Evolutionary conservation across 2,797 vertebrate genomes (phyloP), one percentile per base, ranked within the genome.

Genomic region (Rhinella marina): DNA sequence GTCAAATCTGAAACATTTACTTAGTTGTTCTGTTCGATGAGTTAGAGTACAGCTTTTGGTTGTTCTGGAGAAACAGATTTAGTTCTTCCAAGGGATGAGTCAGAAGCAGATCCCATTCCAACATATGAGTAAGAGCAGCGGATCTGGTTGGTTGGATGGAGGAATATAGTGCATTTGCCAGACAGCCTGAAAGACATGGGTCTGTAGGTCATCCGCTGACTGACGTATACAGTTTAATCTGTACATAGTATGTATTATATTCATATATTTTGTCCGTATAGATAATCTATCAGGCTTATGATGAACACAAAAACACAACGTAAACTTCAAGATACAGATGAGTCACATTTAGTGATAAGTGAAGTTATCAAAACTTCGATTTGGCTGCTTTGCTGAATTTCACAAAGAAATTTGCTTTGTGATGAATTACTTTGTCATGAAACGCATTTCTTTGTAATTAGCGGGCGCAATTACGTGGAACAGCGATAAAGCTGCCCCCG

Each of bases 71-170:
- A 77, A 77, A 81, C 5, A 48, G 29, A 64, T 32, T 32, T 61
- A 23, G 56, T 61, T 80, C 27, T 81, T 41, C 59, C 32, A 62
- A n/a, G 79, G 10, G 29, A 62, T 64, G 79, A 48, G 29, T 81
- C 27, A 62, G 79, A 48, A 48, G 9, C n/a, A 54, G 21, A 77
- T 77, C 50, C 7, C n/a, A 77, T n/a, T 77, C 50, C 50, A 77
- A 19, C 50, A 77, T 1, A 23, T 77, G 73, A 77, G 73, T 52
- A n/a, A 52, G 23, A 52, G 23, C 48, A n/a, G 73, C 50, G 16
- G 32, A 48, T 62, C 27, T 61, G 29, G 78, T 41, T 41, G 57
- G 11, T 62, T 6, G 19, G 21, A 64, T 10, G 59, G 12, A 13
- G 6, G 57, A 61, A 7, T 23, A 48, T 13, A 50, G 48, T 1